Evolutionary conservation across 2,113 vertebrate genomes (phyloP), one percentile per base, ranked within the genome.

Genomic region (Perca schrenkii): DNA sequence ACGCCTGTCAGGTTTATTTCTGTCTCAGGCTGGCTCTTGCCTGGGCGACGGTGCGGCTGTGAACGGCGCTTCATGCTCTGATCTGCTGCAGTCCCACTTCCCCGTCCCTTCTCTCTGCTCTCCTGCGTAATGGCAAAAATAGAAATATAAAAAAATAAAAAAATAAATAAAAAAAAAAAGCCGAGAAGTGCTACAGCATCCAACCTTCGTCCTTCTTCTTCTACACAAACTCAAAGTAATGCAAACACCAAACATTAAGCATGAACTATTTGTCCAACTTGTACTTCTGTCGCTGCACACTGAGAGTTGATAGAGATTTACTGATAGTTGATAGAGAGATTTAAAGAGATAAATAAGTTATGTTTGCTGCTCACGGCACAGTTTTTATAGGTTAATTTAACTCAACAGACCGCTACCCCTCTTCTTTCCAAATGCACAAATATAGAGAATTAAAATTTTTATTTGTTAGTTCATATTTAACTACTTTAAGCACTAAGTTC

Each of bases 1-100:
- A 78, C 0, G 77, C n/a, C 89, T 87, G 83, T 89, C 80, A 84
- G 79, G 87, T 86, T 84, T 91, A 86, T 91, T 89, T 87, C 78
- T 36, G 68, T 75, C 85, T 79, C 36, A 4, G 22, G 47, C 47
- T 60, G 71, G 52, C 50, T 82, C 69, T 58, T 8, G 36, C 66
- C 53, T n/a, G 68, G 50, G 68, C 25, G 49, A 65, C 43, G 36
- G 22, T 7, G 34, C 34, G 34, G 34, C 34, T 34, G 34, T 34
- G 34, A 34, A 34, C 34, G 61, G 8, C 73, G 72, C 63, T 85
- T 85, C 84, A 61, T 56, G 73, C 89, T 87, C 82, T 85, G 85
- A 87, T 89, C 74, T 80, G 72, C 68, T 36, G 74, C 72, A 66
- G 82, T 52, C 82, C 82, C 85, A 85, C 62, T 87, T 89, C 80